Base-by-base conservation (phyloP, 2,888 invertebrate species). In the Tetropium fuscum region DNA sequence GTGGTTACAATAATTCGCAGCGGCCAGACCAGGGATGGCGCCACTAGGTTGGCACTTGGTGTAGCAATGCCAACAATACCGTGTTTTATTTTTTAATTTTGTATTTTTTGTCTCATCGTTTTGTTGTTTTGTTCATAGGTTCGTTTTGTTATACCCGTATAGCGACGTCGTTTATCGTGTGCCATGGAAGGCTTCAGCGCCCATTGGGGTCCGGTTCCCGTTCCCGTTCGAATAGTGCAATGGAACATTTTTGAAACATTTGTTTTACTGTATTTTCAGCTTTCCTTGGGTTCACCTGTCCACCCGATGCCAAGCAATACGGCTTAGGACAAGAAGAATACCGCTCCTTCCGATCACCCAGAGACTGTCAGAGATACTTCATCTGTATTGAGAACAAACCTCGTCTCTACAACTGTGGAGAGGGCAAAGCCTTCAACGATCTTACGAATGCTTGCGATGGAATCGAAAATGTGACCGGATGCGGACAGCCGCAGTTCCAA, bases 251-350 rank as follows among this genome's bases (percentile, higher is more conserved):
- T 27, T 27, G 27, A n/a, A 27, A n/a, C n/a, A 27, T 27, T 3
- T 36, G 15, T 25, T 18, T 25, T 18, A 11, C 11, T 38, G n/a
- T n/a, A n/a, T 65, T 84, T 84, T 49, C 82, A 90, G 90, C 88
- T 36, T 92, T 86, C 83, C 85, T 94, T 48, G 92, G 93, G 6
- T 95, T 94, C 84, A 85, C 85, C 8, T 95, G 94, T 74, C 94
- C 94, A 0, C 85, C 84, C n/a, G 83, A 85, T 5, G 84, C 84
- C 64, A 73, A 76, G 36, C 79, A 79, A 0, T 76, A 76, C 0
- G 82, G 84, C 3, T 77, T 84, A 7, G 81, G 83, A 8, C 80
- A 78, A 13, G 81, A 77, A 58, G 86, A 84, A 72, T 83, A 83
- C 58, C 80, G 82, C 32, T 85, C 82, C 16, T 85, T 79, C 82